Evolutionary conservation across 2,113 vertebrate genomes (phyloP), one percentile per base, ranked within the genome.

Genomic region (Xenopus laevis): DNA sequence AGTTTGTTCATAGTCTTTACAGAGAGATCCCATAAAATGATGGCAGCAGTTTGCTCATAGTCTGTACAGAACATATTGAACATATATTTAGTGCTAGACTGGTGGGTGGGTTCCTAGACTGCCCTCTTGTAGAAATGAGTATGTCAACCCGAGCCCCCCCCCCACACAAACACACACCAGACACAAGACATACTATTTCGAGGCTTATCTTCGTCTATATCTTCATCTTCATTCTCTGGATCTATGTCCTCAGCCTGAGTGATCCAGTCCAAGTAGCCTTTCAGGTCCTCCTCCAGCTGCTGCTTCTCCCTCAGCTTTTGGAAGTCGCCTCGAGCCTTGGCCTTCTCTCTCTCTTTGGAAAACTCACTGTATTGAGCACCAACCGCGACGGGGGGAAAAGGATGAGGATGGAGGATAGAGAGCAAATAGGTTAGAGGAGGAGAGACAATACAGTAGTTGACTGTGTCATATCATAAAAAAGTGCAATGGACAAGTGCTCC

Each of bases 211-310:
- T 99, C 97, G 4, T 97, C 95, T 85, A 97, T 83, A 78, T 96
- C 96, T 80, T 99, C 97, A 13, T 98, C 97, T 81, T 99, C 97
- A 11, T 99, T 99, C 87, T 99, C 97, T 0, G 97, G 97, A 83
- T 99, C 97, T 3, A 99, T 99, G 79, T 99, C 97, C 84, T 99
- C 97, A 9, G 97, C 97, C 88, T 99, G 97, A 46, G 97, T 99
- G 88, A 98, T 99, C 97, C 97, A 99, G 88, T 99, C 97, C 80
- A 99, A 87, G 84, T 99, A 98, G 71, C 97, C 97, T 84, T 99
- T 99, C 80, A 99, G 89, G 81, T 99, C 97, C 71, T 99, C 97
- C 66, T 99, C 97, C 40, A 99, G 91, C 78, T 99, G 97, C 71
- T 99, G 97, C 74, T 99, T 99, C 83, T 99, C 97, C 76, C 97